A percentile compares a stretch with the other conserved stretches of the same genome.
phyloP scores from a whole-genome alignment of 1,140 invertebrate genomes.

The Ganaspis sp. region DNA sequence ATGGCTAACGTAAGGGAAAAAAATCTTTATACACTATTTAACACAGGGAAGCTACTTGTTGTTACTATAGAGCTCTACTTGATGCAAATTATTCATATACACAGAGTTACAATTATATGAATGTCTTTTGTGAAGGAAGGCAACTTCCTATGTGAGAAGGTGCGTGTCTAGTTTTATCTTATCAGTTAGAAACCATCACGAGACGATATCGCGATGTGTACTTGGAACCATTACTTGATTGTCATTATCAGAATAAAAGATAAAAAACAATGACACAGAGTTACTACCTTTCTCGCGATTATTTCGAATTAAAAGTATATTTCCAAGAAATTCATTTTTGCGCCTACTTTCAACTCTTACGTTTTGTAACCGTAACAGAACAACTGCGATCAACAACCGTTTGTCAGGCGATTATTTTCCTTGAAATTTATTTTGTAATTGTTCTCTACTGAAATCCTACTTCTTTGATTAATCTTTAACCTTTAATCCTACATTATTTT shows the following conservation, averaged over 20 bases:
- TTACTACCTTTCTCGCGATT: background rate
- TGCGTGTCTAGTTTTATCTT: background rate
- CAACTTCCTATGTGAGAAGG: background rate
- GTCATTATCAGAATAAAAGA: slow-evolving; percentile 3
- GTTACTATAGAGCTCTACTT: background rate
- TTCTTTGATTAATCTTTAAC: too few species aligned
- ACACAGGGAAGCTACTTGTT: background rate
- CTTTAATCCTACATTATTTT: too few species aligned
- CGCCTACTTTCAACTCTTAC: too few species aligned
- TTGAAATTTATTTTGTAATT: too few species aligned
- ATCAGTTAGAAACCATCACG: slow-evolving; percentile 9
- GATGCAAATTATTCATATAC: slow-evolving; percentile 2
- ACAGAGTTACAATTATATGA: slow-evolving; percentile 8
- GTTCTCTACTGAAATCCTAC: too few species aligned
- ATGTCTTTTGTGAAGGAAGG: slow-evolving; percentile 3
- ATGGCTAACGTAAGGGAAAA: background rate
- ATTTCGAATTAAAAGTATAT: background rate
- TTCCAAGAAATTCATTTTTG: background rate
- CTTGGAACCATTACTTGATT: background rate
- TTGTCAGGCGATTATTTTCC: too few species aligned
- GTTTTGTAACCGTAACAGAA: too few species aligned
- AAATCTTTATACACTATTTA: slow-evolving; percentile 15
- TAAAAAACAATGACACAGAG: background rate
- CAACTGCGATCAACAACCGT: too few species aligned
- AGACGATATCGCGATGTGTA: background rate